Base-by-base conservation (phyloP, 1,140 invertebrate genomes). In the Calliphora vicina region DNA sequence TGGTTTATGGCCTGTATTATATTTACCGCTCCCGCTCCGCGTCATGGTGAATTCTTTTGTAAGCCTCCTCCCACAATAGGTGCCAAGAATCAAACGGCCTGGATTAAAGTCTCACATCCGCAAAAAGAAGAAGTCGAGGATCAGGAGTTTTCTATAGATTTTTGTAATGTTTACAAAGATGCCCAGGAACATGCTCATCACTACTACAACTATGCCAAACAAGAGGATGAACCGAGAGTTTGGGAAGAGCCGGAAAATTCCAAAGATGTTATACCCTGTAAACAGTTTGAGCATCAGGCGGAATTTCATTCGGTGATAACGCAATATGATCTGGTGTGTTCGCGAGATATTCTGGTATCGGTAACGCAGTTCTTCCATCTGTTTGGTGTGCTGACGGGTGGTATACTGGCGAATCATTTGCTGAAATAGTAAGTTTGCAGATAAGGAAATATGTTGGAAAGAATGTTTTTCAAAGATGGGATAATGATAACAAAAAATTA, bases 1-100 rank as follows among this genome's bases (percentile, higher is more conserved):
- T 91, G 91, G 91, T 91, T 91, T 74, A 91, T 91, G 91, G 91
- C 91, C 10, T 91, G 90, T 82, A 89, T 91, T n/a, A 91, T 91
- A 71, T 90, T 90, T 29, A 90, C 90, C 43, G 90, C 89, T 0
- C 89, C 89, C 1, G 88, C 88, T 0, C 88, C 89, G 2, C 83
- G 88, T 6, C 88, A 89, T 35, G 88, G 89, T 13, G 89, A 90
- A 76, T 90, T 91, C 82, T 91, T 89, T 45, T 91, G 90, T 74
- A 91, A 90, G 57, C 90, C 90, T 12, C 89, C 88, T 0, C 71
- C 86, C 13, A 84, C 85, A 0, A 17, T 90, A 8, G 86, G 85
- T 0, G 80, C 86, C 0, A 84, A 86, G 57, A 90, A 90, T 82
- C 87, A 89, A 17, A 89, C 89, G 23, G 81, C 86, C 20, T 91